These are phyloP conservation scores for Petrophora chlorosata DNA, from an alignment of 2,888 invertebrate genomes.

Conservation along the genomic window DNA sequence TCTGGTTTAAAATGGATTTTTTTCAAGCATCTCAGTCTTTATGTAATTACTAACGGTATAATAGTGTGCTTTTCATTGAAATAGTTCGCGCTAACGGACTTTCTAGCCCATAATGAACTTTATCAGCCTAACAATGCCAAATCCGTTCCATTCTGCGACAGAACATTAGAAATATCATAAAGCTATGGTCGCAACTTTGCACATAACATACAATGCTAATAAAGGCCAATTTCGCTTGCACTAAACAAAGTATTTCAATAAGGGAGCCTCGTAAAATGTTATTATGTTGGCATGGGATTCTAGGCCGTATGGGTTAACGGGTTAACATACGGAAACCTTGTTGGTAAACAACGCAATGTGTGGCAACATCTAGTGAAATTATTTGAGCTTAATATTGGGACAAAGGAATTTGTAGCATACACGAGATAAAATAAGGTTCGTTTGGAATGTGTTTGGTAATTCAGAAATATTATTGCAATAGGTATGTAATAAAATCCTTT, in stretches of 20 bases:
- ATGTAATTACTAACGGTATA: no score
- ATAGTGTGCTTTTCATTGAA: neutral
- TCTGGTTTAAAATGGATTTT: no score
- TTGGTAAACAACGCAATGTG: slow-evolving; percentile 3
- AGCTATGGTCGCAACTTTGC: slow-evolving; percentile 13
- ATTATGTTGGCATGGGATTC: slow-evolving; percentile 29
- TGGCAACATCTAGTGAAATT: no score
- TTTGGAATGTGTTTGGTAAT: no score
- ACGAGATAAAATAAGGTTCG: no score
- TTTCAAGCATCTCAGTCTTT: no score
- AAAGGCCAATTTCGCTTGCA: slow-evolving; percentile 33
- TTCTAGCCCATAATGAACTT: neutral
- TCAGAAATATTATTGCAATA: no score
- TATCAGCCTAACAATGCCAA: neutral
- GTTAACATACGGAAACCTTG: neutral
- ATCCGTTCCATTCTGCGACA: slow-evolving; percentile 8
- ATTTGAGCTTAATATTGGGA: no score
- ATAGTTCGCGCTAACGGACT: neutral
- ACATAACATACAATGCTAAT: slow-evolving; percentile 30
- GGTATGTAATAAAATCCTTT: no score
- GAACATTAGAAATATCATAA: slow-evolving; percentile 16
- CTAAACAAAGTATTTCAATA: slow-evolving; percentile 40
- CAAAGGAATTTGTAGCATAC: no score
- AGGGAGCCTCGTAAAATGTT: slow-evolving; percentile 34
- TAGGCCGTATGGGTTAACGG: slow-evolving; percentile 14